Evolutionary conservation across 2,888 invertebrate species (phyloP).

Genomic region (Trissonchulus latispiculum): DNA sequence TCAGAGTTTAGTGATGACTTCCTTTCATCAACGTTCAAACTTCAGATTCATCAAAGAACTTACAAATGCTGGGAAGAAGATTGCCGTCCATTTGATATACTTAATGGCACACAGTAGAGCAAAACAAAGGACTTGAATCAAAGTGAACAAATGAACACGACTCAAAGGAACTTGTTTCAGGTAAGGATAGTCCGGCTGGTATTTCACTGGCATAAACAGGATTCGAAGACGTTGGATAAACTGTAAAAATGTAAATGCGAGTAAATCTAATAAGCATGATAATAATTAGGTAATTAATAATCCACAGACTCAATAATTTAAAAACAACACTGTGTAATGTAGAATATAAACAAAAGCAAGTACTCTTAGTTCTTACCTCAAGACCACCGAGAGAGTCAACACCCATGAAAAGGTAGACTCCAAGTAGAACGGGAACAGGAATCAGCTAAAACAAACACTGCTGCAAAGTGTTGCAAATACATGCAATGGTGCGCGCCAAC

Average conservation of each 20-base stretch:
- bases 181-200: constrained; percentile 30
- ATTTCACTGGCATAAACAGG: constrained; percentile 46
- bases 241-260: constrained; percentile 50
- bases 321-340: no score
- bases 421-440: constrained; percentile 89
- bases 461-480: not conserved
- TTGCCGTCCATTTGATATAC: constrained; percentile 54
- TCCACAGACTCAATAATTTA: no score
- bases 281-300: no score
- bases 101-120: constrained; percentile 59
- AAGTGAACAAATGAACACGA: constrained; percentile 44
- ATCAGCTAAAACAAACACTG: constrained; percentile 55
- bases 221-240: constrained; percentile 76
- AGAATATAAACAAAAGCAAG: not conserved
- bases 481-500: no score
- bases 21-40: no score
- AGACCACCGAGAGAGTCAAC: constrained; percentile 76
- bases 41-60: no score
- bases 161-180: constrained; percentile 23
- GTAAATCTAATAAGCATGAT: no score
- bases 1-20: no score
- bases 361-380: not conserved
- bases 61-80: constrained; percentile 21
- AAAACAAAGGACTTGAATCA: constrained; percentile 43
- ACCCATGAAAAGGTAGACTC: constrained; percentile 94